These are phyloP conservation scores for Brachypterus glaber DNA, from an alignment of 2,888 invertebrate genomes.

Conservation along the genomic window DNA sequence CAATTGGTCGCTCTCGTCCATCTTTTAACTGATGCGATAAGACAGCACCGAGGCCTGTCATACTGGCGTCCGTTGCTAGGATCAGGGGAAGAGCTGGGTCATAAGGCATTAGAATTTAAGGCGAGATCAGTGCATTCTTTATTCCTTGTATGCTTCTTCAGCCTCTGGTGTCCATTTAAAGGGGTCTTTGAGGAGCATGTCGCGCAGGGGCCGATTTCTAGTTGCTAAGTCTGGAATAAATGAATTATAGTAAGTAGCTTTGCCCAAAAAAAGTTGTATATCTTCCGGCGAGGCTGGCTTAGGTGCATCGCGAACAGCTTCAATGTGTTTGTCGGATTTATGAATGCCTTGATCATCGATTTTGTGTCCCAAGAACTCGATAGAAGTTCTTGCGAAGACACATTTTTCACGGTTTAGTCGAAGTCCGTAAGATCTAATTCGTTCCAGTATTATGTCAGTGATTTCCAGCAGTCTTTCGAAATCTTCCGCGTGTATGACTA, in stretches of 20 bases:
- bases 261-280: slow-evolving; percentile 2
- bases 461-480: too few species aligned
- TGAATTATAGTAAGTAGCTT: slow-evolving; percentile 7
- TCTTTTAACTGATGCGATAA: slow-evolving; percentile 17
- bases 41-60: slow-evolving; percentile 16
- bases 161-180: slow-evolving; percentile 13
- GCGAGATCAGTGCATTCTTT: slow-evolving; percentile 15
- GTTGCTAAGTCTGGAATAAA: slow-evolving; percentile 18
- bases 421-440: slow-evolving; percentile 10
- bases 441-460: slow-evolving; percentile 4
- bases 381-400: slow-evolving; percentile 1
- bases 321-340: slow-evolving; percentile 12
- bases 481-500: too few species aligned
- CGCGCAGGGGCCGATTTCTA: slow-evolving; percentile 13
- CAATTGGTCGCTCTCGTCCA: too few species aligned
- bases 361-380: slow-evolving; percentile 13
- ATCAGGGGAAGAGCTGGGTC: slow-evolving; percentile 13
- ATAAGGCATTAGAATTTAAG: slow-evolving; percentile 17
- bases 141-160: slow-evolving; percentile 12
- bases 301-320: slow-evolving; percentile 15
- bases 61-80: too few species aligned
- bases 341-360: too few species aligned
- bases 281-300: slow-evolving; percentile 11
- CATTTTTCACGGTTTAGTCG: slow-evolving; percentile 11
- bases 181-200: slow-evolving; percentile 7